Evolutionary conservation across 2,113 vertebrate species (phyloP), one percentile per base, ranked within the genome.

Genomic region (Tragulus kanchil): DNA sequence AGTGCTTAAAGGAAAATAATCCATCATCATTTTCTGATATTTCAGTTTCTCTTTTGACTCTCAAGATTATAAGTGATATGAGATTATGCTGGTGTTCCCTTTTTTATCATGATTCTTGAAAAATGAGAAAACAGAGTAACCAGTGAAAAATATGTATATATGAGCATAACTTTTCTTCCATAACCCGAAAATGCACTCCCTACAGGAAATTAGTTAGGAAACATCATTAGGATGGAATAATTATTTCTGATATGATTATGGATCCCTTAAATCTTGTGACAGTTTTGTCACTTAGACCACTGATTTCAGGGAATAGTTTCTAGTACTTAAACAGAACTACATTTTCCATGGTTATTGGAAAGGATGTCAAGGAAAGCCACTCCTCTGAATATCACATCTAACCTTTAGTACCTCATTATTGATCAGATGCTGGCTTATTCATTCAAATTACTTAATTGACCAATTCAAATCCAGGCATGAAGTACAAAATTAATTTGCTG

Each of bases 401-500:
- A 96, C 82, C 65, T 81, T 97, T 90, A 98, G 59, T 89, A 92
- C 4, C 78, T 84, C 89, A 56, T 87, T 96, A 84, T 92, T 96
- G 92, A 98, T 89, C 58, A 96, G 45, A 85, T 93, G 64, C 59
- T 97, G 94, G 64, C 48, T 98, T 88, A 93, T 97, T 97, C 94
- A 4, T 95, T 98, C 58, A 93, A 87, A 97, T 95, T 59, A 97
- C 91, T 98, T 98, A 97, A 97, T 96, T 98, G 86, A 98, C 98
- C 96, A 97, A 97, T 92, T 97, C 50, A 87, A 26, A 61, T 95
- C 58, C 13, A 94, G 96, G 90, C 85, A 95, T 98, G 97, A 95
- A 95, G 91, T 71, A 86, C 62, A 97, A 97, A 96, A 97, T 98
- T 96, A 98, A 98, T 98, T 98, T 97, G 98, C 94, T 78, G 48